Evolutionary conservation across 1,140 invertebrate genomes (phyloP).

Genomic region (Leguminivora glycinivorella): DNA sequence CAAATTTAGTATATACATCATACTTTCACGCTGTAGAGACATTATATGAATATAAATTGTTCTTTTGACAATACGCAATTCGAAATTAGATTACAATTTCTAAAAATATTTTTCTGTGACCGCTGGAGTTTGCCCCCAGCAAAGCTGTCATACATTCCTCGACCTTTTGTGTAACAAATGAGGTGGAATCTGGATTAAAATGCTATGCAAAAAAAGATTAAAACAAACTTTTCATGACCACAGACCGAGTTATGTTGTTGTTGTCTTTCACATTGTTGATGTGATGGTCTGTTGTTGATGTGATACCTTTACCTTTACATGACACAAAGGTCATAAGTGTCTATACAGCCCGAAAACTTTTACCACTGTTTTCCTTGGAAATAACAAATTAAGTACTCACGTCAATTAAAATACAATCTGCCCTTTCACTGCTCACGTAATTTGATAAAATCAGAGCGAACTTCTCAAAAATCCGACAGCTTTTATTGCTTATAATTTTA

Average conservation of each 20-base stretch:
- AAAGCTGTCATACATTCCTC: not conserved
- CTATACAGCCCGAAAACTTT: not conserved
- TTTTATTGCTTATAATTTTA: conserved; percentile 21
- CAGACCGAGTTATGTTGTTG: not conserved
- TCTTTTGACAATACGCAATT: not conserved
- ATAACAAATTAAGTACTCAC: not conserved
- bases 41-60: not conserved
- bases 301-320: conserved; percentile 1
- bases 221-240: not conserved
- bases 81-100: not conserved
- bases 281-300: conserved; percentile 6
- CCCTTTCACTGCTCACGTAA: conserved; percentile 25
- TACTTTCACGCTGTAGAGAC: too few species aligned
- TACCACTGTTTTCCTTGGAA: not conserved
- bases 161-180: not conserved
- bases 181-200: not conserved
- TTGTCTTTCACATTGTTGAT: not conserved
- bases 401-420: conserved; percentile 23
- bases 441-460: conserved; percentile 8
- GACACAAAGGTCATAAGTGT: not conserved
- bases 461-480: not conserved
- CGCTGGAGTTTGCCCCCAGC: not conserved
- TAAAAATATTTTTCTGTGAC: not conserved
- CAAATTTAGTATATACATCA: too few species aligned
- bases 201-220: not conserved